These are phyloP conservation scores for Aldabrachelys gigantea DNA, from an alignment of 2,113 vertebrate genomes.

Conservation along the genomic window DNA sequence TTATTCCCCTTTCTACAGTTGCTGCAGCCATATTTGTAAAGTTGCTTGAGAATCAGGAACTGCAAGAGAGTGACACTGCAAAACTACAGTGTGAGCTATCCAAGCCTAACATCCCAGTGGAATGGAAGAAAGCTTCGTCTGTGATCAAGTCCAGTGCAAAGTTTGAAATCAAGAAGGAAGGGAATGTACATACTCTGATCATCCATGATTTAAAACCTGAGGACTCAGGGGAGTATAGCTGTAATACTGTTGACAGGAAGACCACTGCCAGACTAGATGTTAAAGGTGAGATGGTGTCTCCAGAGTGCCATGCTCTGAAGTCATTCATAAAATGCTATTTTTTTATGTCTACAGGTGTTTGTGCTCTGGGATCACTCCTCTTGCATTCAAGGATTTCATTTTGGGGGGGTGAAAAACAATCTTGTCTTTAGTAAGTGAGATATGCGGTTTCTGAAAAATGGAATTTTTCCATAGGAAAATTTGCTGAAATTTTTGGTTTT, in stretches of 20 bases:
- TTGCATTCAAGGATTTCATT: accelerated
- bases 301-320: not conserved
- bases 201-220: conserved; percentile 72
- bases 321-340: not conserved
- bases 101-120: conserved; percentile 72
- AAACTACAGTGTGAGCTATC: conserved; percentile 84
- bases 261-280: conserved; percentile 82
- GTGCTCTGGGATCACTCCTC: not conserved
- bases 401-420: not conserved
- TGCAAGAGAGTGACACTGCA: conserved; percentile 80
- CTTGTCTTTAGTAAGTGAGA: not conserved
- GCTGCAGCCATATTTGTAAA: conserved; percentile 48
- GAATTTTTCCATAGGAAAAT: not conserved
- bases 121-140: conserved; percentile 81
- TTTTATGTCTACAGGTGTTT: not conserved
- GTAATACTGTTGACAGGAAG: conserved; percentile 78
- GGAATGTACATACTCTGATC: conserved; percentile 75
- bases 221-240: conserved; percentile 87
- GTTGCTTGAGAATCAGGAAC: conserved; percentile 37
- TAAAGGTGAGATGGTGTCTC: conserved; percentile 79
- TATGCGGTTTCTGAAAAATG: not conserved
- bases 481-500: not conserved
- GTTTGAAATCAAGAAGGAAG: conserved; percentile 80
- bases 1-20: conserved; percentile 35
- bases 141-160: conserved; percentile 80